Evolutionary conservation across 1,140 invertebrate species (phyloP).

Genomic region (Microvelia longipes): DNA sequence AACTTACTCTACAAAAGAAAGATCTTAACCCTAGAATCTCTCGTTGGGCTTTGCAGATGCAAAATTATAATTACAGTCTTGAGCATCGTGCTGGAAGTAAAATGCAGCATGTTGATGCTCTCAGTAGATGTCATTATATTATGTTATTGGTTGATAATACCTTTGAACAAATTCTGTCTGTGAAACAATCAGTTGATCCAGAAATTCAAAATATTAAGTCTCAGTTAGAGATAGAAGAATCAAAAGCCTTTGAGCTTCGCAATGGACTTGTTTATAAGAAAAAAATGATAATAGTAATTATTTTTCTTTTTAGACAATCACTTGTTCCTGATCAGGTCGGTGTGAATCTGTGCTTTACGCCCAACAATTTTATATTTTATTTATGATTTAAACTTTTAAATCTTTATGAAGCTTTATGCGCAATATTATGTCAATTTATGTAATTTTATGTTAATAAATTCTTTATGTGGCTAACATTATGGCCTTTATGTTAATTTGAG

Average conservation of each 20-base stretch:
- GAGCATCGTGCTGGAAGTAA: slow-evolving; percentile 8
- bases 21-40: background rate
- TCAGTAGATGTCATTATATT: slow-evolving; percentile 12
- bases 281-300: too few relatives aligned
- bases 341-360: too few relatives aligned
- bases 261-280: background rate
- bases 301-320: too few relatives aligned
- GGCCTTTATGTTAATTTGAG: too few relatives aligned
- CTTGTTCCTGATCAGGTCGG: too few relatives aligned
- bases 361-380: too few relatives aligned
- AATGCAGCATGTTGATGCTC: slow-evolving; percentile 15
- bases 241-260: background rate
- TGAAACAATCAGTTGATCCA: background rate
- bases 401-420: too few relatives aligned
- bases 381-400: too few relatives aligned
- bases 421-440: too few relatives aligned
- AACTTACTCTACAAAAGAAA: background rate
- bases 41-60: background rate
- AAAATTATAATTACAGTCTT: background rate
- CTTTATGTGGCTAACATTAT: too few relatives aligned
- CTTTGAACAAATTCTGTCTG: background rate
- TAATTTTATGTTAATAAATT: too few relatives aligned
- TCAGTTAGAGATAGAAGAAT: background rate
- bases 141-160: too few relatives aligned
- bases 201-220: background rate